Evolutionary conservation across 2,797 vertebrate species (phyloP), one percentile per base, ranked within the genome.

Genomic region (Apogon hyalosoma): DNA sequence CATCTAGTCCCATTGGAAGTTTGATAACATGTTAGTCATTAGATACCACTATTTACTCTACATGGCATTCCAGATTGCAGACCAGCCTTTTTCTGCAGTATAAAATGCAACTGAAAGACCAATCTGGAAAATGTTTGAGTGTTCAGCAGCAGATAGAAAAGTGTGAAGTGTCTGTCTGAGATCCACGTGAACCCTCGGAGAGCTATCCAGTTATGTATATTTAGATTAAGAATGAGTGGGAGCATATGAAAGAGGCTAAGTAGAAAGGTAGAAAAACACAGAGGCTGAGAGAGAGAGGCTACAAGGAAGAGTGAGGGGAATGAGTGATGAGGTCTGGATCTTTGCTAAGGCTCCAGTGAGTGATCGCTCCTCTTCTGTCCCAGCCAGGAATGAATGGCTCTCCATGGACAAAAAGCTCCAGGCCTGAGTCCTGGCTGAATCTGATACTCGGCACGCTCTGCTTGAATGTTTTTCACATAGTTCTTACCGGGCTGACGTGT

Each of bases 401-500:
- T 86, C 85, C 24, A 4, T 33, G 72, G 88, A 76, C 76, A 14
- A 38, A 72, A 57, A 66, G 47, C 63, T 79, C 51, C 62, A 59
- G 73, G 66, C 72, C 67, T 1, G 19, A 69, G 68, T 78, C 58
- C 66, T 76, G 76, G 71, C 74, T 52, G 63, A 74, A 78, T 72
- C 42, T 14, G 54, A 82, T 78, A 71, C 79, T 75, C 80, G 41
- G 82, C 78, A 81, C 73, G 50, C 79, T 86, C 72, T 66, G 56
- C 16, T 52, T n/a, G 60, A 73, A 70, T 77, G 72, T 90, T 90
- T 85, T 80, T 85, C 79, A 85, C 69, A 84, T 79, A 70, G 73
- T 50, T 52, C 49, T 75, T 36, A 59, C 52, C 46, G 13, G 59
- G 57, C 31, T 72, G 74, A 69, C 53, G 14, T 77, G 57, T 54